Evolutionary conservation across 2,888 invertebrate species (phyloP), one percentile per base, ranked within the genome.

Genomic region (Octodonta nipae): DNA sequence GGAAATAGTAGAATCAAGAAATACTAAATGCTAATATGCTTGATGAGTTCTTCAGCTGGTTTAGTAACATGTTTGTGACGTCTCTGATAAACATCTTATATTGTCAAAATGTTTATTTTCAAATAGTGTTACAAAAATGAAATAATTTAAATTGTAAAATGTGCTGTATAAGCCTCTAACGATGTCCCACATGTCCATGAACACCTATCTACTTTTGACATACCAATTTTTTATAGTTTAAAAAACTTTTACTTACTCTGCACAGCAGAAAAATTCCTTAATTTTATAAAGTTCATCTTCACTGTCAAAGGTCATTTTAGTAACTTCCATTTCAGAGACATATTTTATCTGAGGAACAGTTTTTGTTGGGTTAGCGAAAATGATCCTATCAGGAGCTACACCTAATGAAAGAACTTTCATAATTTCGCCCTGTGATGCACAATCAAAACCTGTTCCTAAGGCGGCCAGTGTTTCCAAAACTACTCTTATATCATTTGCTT

Each of bases 281-380:
- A 73, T 61, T 51, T 75, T 74, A 39, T 63, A 46, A 11, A 75
- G 56, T 45, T 75, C 74, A 5, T 54, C 51, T 46, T 67, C 66
- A 46, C 66, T 66, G 48, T 74, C 73, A 42, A 67, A 72, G 2
- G 72, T 73, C 68, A 71, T 70, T 38, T 60, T 52, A 8, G 53
- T 43, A 2, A 75, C 68, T 6, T 64, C 59, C 17, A 60, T 47
- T 43, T 61, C 59, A 25, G 59, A 62, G 5, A 74, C 72, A 45
- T 64, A 68, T 35, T 54, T 56, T 34, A 74, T 59, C 50, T 68
- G 68, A 12, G 67, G 65, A 2, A 54, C 51, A 37, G 63, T 60
- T 54, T 75, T 74, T 42, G 68, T 66, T 1, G 73, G 71, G 51
- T 73, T 69, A 22, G 73, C 72, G 47, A 66, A 73, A 41, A 75